A percentile compares a stretch with the other conserved stretches of the same genome.
Conservation (phyloP, 2,797 vertebrate genomes). For the Gastrophryne carolinensis region DNA sequence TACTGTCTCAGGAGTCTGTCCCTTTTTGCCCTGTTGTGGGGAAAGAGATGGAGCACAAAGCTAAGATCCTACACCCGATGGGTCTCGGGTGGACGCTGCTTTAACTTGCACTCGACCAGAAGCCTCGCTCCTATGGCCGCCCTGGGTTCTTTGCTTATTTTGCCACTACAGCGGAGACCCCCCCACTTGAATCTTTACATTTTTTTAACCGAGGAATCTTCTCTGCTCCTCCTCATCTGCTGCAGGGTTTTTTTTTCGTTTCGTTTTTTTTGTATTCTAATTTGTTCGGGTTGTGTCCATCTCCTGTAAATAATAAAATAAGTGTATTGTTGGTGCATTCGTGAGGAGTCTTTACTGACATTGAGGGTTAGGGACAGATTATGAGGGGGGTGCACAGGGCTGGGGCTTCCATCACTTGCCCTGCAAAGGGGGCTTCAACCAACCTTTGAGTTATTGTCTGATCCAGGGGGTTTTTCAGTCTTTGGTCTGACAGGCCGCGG, state of each 20-base stretch:
- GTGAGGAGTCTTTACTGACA: background rate
- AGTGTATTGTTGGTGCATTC: background rate
- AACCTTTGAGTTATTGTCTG: too few species aligned
- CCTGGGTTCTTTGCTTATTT: background rate
- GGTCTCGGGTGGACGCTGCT: background rate
- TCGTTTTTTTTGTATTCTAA: background rate
- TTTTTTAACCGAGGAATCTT: background rate
- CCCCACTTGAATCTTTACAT: conserved; percentile 6
- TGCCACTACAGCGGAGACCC: background rate
- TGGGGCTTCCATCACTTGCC: too few species aligned
- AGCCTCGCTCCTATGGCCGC: background rate
- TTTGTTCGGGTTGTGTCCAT: conserved; percentile 1
- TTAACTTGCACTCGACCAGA: background rate
- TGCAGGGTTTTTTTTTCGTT: background rate
- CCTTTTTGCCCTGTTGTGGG: background rate
- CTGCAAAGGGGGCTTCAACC: too few species aligned
- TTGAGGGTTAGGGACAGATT: too few species aligned
- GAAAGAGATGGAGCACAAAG: background rate
- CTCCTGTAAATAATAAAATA: conserved; percentile 23
- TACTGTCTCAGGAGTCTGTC: conserved; percentile 18
- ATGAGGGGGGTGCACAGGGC: too few species aligned
- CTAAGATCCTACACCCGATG: background rate
- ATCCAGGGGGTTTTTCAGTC: too few species aligned
- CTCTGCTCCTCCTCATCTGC: background rate
- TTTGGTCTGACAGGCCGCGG: too few species aligned